These are phyloP conservation scores for Pachypsylla venusta DNA, from an alignment of 1,140 invertebrate genomes.

Conservation along the genomic window DNA sequence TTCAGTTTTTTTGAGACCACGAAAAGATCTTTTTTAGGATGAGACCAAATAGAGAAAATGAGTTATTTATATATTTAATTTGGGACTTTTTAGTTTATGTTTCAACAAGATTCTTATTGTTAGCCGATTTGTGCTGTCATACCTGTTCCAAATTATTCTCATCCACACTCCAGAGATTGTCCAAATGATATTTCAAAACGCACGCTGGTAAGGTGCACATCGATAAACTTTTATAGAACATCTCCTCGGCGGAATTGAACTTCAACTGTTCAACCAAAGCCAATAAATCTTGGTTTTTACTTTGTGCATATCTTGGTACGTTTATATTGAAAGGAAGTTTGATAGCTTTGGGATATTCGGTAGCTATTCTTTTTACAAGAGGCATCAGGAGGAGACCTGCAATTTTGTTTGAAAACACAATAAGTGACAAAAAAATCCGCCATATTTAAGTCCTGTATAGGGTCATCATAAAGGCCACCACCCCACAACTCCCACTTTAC, in stretches of 20 bases:
- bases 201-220: not conserved
- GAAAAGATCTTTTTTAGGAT: too few species aligned
- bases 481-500: too few species aligned
- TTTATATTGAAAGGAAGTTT: conserved; percentile 1
- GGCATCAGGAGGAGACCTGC: conserved; percentile 3
- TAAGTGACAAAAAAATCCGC: too few species aligned
- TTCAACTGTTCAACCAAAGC: not conserved
- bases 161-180: not conserved
- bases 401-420: too few species aligned
- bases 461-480: too few species aligned
- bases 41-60: too few species aligned
- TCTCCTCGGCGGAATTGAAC: not conserved
- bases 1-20: too few species aligned
- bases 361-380: not conserved
- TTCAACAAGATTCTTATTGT: too few species aligned
- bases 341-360: not conserved
- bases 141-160: not conserved
- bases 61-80: too few species aligned
- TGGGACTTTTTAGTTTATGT: too few species aligned
- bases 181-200: not conserved
- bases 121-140: too few species aligned
- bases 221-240: not conserved
- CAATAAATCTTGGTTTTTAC: not conserved
- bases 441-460: too few species aligned
- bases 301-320: not conserved